Evolutionary conservation across 2,888 invertebrate genomes (phyloP), one percentile per base, ranked within the genome.

Genomic region (Athalia cordata): DNA sequence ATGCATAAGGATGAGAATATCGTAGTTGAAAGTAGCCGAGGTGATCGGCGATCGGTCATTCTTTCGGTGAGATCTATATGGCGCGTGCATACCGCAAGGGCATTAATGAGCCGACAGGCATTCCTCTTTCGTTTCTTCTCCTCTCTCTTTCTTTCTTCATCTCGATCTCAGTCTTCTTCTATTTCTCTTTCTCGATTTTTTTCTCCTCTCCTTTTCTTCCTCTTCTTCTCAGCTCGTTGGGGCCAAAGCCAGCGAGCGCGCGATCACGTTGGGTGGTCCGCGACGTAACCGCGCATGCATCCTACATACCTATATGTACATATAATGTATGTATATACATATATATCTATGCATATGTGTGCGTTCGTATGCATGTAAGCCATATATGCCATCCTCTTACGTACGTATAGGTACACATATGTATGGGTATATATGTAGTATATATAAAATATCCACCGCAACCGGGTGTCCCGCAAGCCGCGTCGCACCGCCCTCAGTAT

Each of bases 211-310:
- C 7, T 29, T n/a, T 8, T 55, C 65, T 47, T 45, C 50, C 43
- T 13, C 74, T 75, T 29, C 45, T 62, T 49, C 74, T 75, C 74
- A 29, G 29, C 61, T 75, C 57, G 61, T 75, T 62, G 50, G 49
- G 29, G 61, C 55, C 74, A 81, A 62, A 61, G 61, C 55, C 47
- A 81, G 86, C 86, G 88, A 86, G 87, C 88, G 89, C 87, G 88
- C 87, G 88, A 89, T 89, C 89, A 87, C 87, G 87, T 89, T 89
- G 89, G 89, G 89, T 89, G 89, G 89, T 89, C 89, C 74, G 74
- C 74, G 74, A 75, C 74, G 74, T 62, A 62, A 75, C 74, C 74
- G 74, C 74, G 72, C 72, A 49, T 15, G 50, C 74, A 50, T 75
- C 62, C 74, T 49, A 62, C 74, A 62, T 55, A 55, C 45, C n/a